Evolutionary conservation across 2,888 invertebrate genomes (phyloP).

Genomic region (Metacarcinus magister): DNA sequence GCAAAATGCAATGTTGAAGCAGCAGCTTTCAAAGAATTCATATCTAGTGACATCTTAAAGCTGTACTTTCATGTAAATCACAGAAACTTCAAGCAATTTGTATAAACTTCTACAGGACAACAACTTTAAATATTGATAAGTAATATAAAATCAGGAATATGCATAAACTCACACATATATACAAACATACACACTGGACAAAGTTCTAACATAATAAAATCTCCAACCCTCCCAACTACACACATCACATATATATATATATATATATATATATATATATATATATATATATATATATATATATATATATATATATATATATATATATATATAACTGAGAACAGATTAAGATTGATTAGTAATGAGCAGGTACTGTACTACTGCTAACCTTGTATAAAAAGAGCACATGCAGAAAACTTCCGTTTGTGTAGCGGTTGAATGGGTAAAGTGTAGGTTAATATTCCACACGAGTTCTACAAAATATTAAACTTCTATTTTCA

Average conservation of each 20-base stretch:
- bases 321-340: too few species aligned
- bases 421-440: too few species aligned
- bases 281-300: neutral
- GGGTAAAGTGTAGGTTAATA: too few species aligned
- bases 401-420: too few species aligned
- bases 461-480: too few species aligned
- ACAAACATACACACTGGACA: neutral
- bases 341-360: neutral
- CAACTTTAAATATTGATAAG: neutral
- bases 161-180: slow-evolving; percentile 17
- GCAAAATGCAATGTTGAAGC: neutral
- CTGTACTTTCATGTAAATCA: neutral
- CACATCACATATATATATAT: neutral
- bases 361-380: neutral
- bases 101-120: neutral
- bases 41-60: neutral
- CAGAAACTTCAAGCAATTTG: neutral
- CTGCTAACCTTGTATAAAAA: neutral
- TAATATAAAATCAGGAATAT: neutral
- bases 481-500: too few species aligned
- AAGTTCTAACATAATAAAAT: neutral
- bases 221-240: neutral
- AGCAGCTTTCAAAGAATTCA: neutral
- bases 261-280: slow-evolving; percentile 59
- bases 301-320: too few species aligned